Base-by-base conservation (phyloP, 64 coral and sea anemone genomes). In the Montipora capricornis region DNA sequence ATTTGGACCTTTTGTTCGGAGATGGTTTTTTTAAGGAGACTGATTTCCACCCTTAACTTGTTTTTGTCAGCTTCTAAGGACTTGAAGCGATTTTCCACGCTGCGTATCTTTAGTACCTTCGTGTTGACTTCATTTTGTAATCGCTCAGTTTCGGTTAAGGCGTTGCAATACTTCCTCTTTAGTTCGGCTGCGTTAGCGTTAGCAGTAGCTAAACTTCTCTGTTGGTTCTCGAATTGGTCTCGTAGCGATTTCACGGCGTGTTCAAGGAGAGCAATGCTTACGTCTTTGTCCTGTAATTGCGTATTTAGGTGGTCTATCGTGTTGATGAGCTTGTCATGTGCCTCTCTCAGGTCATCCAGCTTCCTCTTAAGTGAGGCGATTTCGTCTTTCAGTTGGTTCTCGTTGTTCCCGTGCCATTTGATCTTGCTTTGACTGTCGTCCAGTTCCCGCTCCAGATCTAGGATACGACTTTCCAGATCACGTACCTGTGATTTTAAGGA, bases 131-230 rank as follows among this genome's bases (percentile, higher is more conserved):
- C 96, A 76, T 80, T 83, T 68, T 95, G 93, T 11, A 98, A 74
- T 73, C 96, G 60, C 16, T 98, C 96, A 11, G 95, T 89, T 60
- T 98, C 96, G 14, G 78, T 95, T 20, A 95, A 74, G 20, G 96
- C 93, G 48, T 95, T 98, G 7, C 84, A 20, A 83, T 98, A 98
- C 77, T 98, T 98, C 84, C 95, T 98, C 68, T 98, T 98, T 44
- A 78, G 95, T 68, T 98, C 96, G 6, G 96, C 91, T 12, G 96
- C 96, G 68, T 75, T 95, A 0, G 96, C 89, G 60, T 98, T 98
- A 7, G 96, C 96, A 20, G 57, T 89, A 53, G 89, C 93, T 6
- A 98, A 44, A 16, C 92, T 89, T 51, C 79, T 94, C 22, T 93
- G 89, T 11, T 95, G 79, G 37, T 90, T 94, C 14, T 98, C 96